Conservation (phyloP, 1,140 invertebrate genomes). For the Xylocopa sonorina region DNA sequence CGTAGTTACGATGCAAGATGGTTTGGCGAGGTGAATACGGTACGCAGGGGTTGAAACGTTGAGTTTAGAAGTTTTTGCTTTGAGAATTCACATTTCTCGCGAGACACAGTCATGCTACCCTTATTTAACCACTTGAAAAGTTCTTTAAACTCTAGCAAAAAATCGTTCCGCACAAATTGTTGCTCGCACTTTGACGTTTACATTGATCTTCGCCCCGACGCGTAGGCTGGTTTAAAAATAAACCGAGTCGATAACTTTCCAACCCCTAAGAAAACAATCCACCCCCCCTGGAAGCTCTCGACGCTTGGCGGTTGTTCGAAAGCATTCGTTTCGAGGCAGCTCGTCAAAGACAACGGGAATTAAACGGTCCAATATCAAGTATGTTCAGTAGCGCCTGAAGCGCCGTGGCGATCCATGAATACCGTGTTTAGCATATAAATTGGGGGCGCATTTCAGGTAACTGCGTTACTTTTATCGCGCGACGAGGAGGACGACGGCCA, state of each 20-base stretch:
- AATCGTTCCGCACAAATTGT: neutral
- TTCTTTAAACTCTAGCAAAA: neutral
- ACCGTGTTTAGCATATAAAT: conserved; percentile 9
- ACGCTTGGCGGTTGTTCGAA: neutral
- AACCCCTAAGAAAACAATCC: neutral
- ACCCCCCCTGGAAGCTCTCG: no score
- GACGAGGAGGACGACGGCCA: neutral
- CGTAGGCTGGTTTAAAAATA: neutral
- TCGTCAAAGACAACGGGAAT: neutral
- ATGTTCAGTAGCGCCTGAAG: neutral
- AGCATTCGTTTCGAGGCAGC: no score
- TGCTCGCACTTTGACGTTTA: neutral
- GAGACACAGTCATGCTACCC: no score
- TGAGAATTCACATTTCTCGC: no score
- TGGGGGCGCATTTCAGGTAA: neutral
- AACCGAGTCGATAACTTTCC: neutral
- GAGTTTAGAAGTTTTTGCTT: no score
- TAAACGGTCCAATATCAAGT: neutral
- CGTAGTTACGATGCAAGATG: no score
- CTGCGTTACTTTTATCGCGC: neutral
- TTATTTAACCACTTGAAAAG: no score
- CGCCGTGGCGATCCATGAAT: neutral
- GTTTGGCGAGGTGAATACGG: no score
- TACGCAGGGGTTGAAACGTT: no score
- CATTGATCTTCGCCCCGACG: neutral